Evolutionary conservation across 1,140 invertebrate genomes (phyloP), one percentile per base, ranked within the genome.

Genomic region (Drosophila athabasca): DNA sequence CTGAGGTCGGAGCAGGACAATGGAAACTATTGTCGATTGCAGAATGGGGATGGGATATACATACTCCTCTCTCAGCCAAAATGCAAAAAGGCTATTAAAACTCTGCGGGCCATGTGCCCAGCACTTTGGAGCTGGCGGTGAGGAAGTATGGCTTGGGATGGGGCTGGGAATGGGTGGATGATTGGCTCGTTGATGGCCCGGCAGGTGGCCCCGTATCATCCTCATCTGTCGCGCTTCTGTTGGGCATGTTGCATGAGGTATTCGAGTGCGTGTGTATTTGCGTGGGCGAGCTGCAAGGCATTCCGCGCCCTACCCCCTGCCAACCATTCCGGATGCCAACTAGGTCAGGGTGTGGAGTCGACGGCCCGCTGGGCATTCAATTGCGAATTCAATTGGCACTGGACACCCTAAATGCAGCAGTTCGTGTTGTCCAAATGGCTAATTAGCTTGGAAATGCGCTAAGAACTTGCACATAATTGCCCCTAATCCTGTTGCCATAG

Each of bases 381-480:
- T 87, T 81, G 73, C 59, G 62, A 75, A 78, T 76, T 75, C 82
- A 82, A 85, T 87, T 78, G 81, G 51, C 68, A 55, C 68, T 69
- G 45, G 72, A 62, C 66, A 49, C 70, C 64, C 71, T n/a, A 76
- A 79, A 49, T 76, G 73, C 77, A 52, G 70, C 68, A 75, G 71
- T 75, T 75, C 71, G 64, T 59, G 55, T 70, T 62, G 55, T 51
- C 43, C 55, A 67, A 75, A 75, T 76, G 74, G 78, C 83, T 85
- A 87, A 87, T 87, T 88, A 88, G 70, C 83, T 76, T 65, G 78
- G 59, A 85, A 85, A 82, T 81, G 83, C 79, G 83, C 79, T 87
- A 88, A 88, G 82, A 83, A 88, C 82, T 87, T 82, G 83, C 79
- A 82, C 78, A 87, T 87, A 88, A 87, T 85, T 82, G 83, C 68